Conservation (phyloP, 2,888 invertebrate species). For the Fabriciana adippe region DNA sequence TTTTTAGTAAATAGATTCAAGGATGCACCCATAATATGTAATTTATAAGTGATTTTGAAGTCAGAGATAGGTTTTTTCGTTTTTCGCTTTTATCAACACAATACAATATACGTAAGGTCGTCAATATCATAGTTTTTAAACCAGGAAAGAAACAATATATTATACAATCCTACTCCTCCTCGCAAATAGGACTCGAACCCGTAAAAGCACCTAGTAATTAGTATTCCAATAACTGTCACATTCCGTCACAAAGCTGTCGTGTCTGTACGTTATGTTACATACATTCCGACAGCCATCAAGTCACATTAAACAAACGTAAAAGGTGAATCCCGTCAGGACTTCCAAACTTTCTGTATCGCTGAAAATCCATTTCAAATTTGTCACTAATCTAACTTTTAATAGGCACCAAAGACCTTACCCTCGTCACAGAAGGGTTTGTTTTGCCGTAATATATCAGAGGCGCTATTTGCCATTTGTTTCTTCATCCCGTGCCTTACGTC, state of each 20-base stretch:
- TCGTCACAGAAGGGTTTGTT: conserved; percentile 33
- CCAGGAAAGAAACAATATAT: too few relatives aligned
- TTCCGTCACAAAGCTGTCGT: background rate
- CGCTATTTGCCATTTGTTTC: conserved; percentile 23
- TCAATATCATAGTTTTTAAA: too few relatives aligned
- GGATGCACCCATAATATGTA: too few relatives aligned
- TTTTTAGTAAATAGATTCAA: too few relatives aligned
- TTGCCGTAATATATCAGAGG: conserved; percentile 27
- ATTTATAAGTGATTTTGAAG: too few relatives aligned
- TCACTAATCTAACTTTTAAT: conserved; percentile 42
- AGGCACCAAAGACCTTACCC: conserved; percentile 32
- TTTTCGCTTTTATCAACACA: too few relatives aligned
- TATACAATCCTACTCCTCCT: too few relatives aligned
- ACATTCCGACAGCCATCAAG: background rate
- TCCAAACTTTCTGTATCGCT: conserved; percentile 24
- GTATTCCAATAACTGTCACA: background rate
- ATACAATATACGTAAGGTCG: too few relatives aligned
- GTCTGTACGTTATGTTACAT: background rate
- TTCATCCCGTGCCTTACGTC: conserved; percentile 16
- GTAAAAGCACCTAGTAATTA: too few relatives aligned
- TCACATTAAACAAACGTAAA: conserved; percentile 12
- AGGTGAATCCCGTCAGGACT: conserved; percentile 22
- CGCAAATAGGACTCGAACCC: too few relatives aligned
- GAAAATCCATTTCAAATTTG: conserved; percentile 39
- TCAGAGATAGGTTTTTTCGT: too few relatives aligned